Percentiles rank a stretch among this genome's conserved stretches.
These are phyloP conservation scores for Hirundichthys speculiger DNA, from an alignment of 2,113 vertebrate species.

Conservation along the genomic window DNA sequence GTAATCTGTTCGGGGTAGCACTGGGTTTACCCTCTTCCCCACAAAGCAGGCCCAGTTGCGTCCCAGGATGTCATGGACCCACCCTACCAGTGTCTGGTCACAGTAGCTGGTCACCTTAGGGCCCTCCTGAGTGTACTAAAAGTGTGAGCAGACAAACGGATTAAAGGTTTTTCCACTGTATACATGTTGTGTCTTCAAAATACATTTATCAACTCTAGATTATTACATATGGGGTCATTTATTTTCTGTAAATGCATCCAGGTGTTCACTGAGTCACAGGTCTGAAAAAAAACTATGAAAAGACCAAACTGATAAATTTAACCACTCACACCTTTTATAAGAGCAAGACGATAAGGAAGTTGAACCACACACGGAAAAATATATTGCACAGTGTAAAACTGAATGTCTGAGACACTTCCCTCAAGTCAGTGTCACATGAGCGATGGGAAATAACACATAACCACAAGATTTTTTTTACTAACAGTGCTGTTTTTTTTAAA, in stretches of 20 bases:
- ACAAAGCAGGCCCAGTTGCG: constrained; percentile 95
- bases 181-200: not conserved
- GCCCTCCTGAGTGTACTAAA: constrained; percentile 87
- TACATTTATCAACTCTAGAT: no score
- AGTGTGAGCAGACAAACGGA: not conserved
- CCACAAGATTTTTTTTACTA: not conserved
- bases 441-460: not conserved
- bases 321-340: not conserved
- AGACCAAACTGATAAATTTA: not conserved
- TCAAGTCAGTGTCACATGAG: constrained; percentile 37
- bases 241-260: not conserved
- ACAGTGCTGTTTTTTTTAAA: not conserved
- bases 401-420: constrained; percentile 11
- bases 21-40: constrained; percentile 79
- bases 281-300: no score
- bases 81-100: constrained; percentile 91
- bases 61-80: constrained; percentile 93
- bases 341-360: constrained; percentile 35
- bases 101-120: constrained; percentile 88
- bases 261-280: not conserved
- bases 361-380: not conserved
- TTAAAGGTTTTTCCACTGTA: not conserved
- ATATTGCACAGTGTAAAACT: not conserved
- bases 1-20: constrained; percentile 44
- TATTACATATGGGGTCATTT: no score